Conservation (phyloP, 2,888 invertebrate genomes). For the Linnaemya tessellans region DNA sequence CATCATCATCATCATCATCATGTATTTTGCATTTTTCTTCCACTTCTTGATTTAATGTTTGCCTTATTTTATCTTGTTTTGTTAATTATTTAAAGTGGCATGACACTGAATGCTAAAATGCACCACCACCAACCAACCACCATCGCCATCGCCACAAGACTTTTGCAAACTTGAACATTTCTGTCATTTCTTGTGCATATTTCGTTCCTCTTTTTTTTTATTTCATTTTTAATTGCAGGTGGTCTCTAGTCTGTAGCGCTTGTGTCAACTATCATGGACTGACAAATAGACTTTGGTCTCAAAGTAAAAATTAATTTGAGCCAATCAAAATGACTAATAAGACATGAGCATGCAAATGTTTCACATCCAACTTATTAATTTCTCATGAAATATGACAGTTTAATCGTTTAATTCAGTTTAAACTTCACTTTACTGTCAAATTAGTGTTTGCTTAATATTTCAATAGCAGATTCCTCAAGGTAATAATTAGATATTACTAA, state of each 20-base stretch:
- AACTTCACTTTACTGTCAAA: constrained; percentile 30
- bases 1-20: constrained; percentile 10
- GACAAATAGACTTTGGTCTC: constrained; percentile 46
- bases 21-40: constrained; percentile 62
- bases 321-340: constrained; percentile 8
- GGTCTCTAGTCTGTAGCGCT: constrained; percentile 57
- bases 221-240: constrained; percentile 57
- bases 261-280: constrained; percentile 38
- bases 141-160: constrained; percentile 18
- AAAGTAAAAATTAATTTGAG: constrained; percentile 6
- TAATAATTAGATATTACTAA: background rate
- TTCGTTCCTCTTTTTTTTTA: background rate
- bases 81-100: constrained; percentile 72
- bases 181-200: constrained; percentile 53
- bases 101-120: constrained; percentile 66
- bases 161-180: constrained; percentile 54
- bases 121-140: constrained; percentile 3
- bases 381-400: constrained; percentile 39
- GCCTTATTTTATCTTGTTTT: constrained; percentile 66
- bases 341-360: constrained; percentile 3
- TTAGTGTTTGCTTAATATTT: background rate
- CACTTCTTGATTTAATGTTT: constrained; percentile 53
- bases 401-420: constrained; percentile 17
- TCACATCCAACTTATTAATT: background rate
- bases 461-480: background rate